These are phyloP conservation scores for Aulostomus chinensis DNA, from an alignment of 2,797 vertebrate species.

Conservation along the genomic window DNA sequence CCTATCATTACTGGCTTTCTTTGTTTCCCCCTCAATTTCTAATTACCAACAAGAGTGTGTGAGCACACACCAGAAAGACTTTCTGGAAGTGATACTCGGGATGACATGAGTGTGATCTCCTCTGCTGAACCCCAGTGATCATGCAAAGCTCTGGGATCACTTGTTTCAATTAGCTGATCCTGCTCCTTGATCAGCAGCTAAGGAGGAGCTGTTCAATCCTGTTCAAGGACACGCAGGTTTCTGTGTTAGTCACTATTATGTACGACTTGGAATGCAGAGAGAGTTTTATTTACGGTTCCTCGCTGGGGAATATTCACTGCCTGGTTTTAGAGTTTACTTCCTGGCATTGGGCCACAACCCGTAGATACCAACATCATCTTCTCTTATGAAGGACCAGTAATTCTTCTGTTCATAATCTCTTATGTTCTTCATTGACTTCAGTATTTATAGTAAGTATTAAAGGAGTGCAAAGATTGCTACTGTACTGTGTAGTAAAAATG, in stretches of 20 bases:
- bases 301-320: too few relatives aligned
- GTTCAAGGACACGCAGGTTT: conserved; percentile 22
- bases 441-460: too few relatives aligned
- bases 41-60: conserved; percentile 50
- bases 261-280: too few relatives aligned
- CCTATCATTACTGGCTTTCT: conserved; percentile 25
- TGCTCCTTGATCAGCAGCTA: conserved; percentile 38
- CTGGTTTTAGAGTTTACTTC: too few relatives aligned
- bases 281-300: too few relatives aligned
- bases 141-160: conserved; percentile 17
- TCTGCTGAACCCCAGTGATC: conserved; percentile 32
- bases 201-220: conserved; percentile 23
- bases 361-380: too few relatives aligned
- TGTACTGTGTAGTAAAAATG: too few relatives aligned
- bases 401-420: too few relatives aligned
- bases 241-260: not conserved
- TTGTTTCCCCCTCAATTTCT: conserved; percentile 47
- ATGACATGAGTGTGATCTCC: conserved; percentile 33
- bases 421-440: too few relatives aligned
- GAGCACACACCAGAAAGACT: conserved; percentile 18
- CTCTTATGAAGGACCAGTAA: too few relatives aligned
- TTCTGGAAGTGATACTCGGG: conserved; percentile 21
- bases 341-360: too few relatives aligned
- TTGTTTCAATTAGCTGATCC: conserved; percentile 36
- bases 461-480: too few relatives aligned